Evolutionary conservation across 2,797 vertebrate genomes (phyloP), one percentile per base, ranked within the genome.

Genomic region (Anomalospiza imberbis): DNA sequence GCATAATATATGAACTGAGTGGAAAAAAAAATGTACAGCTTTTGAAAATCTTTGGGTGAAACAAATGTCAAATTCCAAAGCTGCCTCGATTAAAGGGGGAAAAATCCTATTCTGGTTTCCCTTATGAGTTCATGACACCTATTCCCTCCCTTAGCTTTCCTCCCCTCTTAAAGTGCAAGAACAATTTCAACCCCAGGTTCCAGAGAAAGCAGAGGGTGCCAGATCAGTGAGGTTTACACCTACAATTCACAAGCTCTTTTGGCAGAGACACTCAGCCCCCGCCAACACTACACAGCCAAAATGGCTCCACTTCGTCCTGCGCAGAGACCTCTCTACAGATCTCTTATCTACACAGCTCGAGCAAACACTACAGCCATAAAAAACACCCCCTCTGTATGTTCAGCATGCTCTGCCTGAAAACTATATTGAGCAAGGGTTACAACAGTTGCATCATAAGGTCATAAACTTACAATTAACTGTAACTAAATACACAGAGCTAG

Each of bases 381-480:
- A 84, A 87, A 63, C 73, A 71, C 42, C 62, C 92, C 70, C 67
- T 80, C 79, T 87, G 61, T 89, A 81, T 13, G 32, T 68, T 75
- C 42, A 67, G 48, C 45, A 36, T 17, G 50, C 40, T 78, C 84
- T 79, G 71, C 57, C 76, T 85, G 91, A 58, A 65, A 82, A 80
- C 73, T 89, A 58, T 92, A 79, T 85, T 84, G 93, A 85, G 75
- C 80, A 91, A 92, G 73, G 51, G 74, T 95, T 47, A n/a, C 65
- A 91, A 25, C 93, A 94, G 91, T 92, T 95, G 80, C 91, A 95
- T 95, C 89, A 93, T 91, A 91, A 96, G 80, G 88, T 88, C 93
- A 85, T 96, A 94, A 71, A 94, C 62, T 93, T 94, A 91, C 92
- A 93, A 95, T 94, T 96, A 92, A 93, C 94, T 94, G 88, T 93